These are phyloP conservation scores for Pavo muticus DNA, from an alignment of 2,113 vertebrate genomes.

Conservation along the genomic window DNA sequence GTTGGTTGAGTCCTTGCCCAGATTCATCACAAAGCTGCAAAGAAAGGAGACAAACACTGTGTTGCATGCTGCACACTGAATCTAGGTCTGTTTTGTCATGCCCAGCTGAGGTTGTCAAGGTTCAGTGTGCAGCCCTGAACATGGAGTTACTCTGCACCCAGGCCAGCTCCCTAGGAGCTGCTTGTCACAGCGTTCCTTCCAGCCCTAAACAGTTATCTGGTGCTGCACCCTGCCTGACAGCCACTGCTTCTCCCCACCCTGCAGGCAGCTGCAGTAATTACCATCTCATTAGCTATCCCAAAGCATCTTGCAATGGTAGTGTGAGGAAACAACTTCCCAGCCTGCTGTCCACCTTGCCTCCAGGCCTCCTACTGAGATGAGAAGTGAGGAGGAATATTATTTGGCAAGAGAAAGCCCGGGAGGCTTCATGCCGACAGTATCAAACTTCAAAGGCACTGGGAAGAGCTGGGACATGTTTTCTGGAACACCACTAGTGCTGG, in stretches of 20 bases:
- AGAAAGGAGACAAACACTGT: background rate
- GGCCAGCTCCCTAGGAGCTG: background rate
- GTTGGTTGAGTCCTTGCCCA: slow-evolving; percentile 80
- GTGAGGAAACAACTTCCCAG: background rate
- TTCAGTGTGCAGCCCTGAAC: background rate
- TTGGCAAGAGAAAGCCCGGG: slow-evolving; percentile 8
- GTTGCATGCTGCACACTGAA: background rate
- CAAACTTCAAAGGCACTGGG: slow-evolving; percentile 30
- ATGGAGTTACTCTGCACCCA: background rate
- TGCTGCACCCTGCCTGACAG: background rate
- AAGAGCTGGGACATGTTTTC: slow-evolving; percentile 39
- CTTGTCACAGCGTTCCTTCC: background rate
- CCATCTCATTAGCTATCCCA: background rate
- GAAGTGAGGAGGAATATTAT: background rate
- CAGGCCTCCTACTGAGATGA: slow-evolving; percentile 23
- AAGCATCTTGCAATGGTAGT: background rate
- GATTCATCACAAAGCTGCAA: slow-evolving; percentile 88
- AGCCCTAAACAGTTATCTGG: background rate
- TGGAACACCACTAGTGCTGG: background rate
- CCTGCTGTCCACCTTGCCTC: slow-evolving; percentile 32
- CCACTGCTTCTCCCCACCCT: background rate
- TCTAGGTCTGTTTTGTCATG: background rate
- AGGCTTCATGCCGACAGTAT: background rate
- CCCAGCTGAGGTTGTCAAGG: background rate
- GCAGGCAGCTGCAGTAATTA: slow-evolving; percentile 24